phyloP scores from a whole-genome alignment of 2,888 invertebrate species.

The Colostygia pectinataria region DNA sequence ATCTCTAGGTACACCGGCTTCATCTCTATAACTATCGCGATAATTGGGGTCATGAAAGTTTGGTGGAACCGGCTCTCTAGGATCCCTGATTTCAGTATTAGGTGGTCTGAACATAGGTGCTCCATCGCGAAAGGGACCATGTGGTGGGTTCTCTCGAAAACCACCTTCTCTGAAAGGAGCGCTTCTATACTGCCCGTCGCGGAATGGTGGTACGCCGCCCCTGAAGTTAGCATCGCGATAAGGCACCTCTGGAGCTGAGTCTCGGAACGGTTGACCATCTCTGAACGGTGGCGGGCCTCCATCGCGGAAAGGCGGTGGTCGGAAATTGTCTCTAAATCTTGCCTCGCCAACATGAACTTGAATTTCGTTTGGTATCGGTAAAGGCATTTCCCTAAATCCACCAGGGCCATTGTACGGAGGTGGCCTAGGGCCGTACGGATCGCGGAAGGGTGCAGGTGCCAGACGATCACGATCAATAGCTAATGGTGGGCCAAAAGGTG shows the following conservation, averaged over 20 bases:
- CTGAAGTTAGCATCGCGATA: conserved; percentile 66
- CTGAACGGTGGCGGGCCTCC: conserved; percentile 65
- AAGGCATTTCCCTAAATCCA: conserved; percentile 58
- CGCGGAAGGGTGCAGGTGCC: conserved; percentile 64
- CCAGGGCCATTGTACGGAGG: conserved; percentile 62
- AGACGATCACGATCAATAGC: conserved; percentile 66
- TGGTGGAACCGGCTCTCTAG: conserved; percentile 57
- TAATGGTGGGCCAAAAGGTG: conserved; percentile 63
- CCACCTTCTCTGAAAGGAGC: conserved; percentile 64
- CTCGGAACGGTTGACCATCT: conserved; percentile 61
- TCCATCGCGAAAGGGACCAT: conserved; percentile 63
- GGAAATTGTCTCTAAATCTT: conserved; percentile 70
- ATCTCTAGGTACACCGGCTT: conserved; percentile 58
- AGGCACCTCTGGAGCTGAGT: conserved; percentile 53
- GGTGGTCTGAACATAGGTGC: conserved; percentile 62
- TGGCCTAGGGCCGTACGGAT: conserved; percentile 60
- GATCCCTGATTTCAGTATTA: conserved; percentile 66
- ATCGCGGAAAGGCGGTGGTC: conserved; percentile 63
- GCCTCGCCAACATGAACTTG: conserved; percentile 71
- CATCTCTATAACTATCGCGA: conserved; percentile 68
- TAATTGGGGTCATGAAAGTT: conserved; percentile 68
- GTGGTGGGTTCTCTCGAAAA: conserved; percentile 65
- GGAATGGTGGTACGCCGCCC: conserved; percentile 61
- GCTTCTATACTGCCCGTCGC: conserved; percentile 64
- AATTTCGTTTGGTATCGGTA: conserved; percentile 62